Base-by-base conservation (phyloP, 2,888 invertebrate genomes). In the Calephelis perditalis region DNA sequence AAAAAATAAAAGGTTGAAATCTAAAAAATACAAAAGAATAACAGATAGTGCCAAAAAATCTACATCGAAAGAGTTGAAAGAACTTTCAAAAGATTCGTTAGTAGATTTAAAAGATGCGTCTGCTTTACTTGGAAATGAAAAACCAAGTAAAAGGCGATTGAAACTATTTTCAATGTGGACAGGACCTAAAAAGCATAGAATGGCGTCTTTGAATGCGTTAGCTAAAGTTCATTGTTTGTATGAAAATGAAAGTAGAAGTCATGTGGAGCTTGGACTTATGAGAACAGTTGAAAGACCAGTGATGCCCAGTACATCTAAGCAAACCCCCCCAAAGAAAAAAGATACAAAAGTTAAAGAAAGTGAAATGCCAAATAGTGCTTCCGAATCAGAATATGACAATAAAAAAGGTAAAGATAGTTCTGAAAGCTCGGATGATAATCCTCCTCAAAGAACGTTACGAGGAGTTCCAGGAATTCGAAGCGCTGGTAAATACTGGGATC, bases 191-290 rank as follows among this genome's bases (percentile, higher is more conserved):
- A 92, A 95, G 55, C 96, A 96, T 76, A 92, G 97, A 67, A 96
- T 97, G 83, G 97, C 97, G 46, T 97, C 97, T 3, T 82, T 97
- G 43, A 97, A 97, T 77, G 97, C 97, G 0, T 81, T 96, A 70
- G 97, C 97, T 37, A 97, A 97, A 89, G 97, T 97, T 3, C 97
- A 97, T 78, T 97, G 97, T 75, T 91, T 97, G 36, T 97, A 97
- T 75, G 97, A 97, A 82, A 97, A 97, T 77, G 97, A 97, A 84
- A 94, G 95, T 58, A 91, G 95, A 58, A 94, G 94, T 0, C 95
- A 94, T 64, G 92, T 95, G 74, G 93, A 93, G 72, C 71, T 93
- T 65, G 93, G 93, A 0, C 74, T 91, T 52, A 88, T 91, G 85
- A 89, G 82, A 76, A 91, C 90, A 35, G 70, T 89, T 56, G 87